These are phyloP conservation scores for Aphidius gifuensis DNA, from an alignment of 1,140 invertebrate genomes.

Conservation along the genomic window DNA sequence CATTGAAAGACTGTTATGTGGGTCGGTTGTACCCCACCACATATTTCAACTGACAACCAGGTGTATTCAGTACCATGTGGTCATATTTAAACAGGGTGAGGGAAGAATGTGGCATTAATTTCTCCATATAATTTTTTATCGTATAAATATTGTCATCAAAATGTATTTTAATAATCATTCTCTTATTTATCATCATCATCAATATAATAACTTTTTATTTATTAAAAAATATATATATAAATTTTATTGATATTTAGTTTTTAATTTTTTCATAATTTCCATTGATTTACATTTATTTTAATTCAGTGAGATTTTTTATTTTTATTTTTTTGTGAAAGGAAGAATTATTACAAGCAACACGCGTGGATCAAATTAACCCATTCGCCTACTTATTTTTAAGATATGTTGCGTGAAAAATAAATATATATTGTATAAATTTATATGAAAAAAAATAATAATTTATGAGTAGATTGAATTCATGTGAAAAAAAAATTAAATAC, in stretches of 20 bases:
- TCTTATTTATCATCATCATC: too few species aligned
- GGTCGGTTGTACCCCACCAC: constrained; percentile 51
- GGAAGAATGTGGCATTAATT: constrained; percentile 8
- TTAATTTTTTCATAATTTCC: too few species aligned
- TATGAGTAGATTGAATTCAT: too few species aligned
- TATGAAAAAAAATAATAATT: not conserved
- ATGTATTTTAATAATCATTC: too few species aligned
- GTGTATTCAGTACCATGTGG: constrained; percentile 21
- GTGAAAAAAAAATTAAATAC: too few species aligned
- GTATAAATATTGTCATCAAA: too few species aligned
- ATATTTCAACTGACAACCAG: too few species aligned
- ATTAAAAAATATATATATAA: too few species aligned
- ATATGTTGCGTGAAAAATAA: not conserved
- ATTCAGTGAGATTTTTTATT: too few species aligned
- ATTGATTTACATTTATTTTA: too few species aligned
- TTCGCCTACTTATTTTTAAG: constrained; percentile 14
- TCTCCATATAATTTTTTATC: not conserved
- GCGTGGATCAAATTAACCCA: constrained; percentile 23
- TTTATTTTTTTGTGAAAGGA: constrained; percentile 6
- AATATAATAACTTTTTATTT: too few species aligned
- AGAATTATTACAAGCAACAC: not conserved
- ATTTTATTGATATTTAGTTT: too few species aligned
- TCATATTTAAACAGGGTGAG: constrained; percentile 14
- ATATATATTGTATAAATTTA: not conserved
- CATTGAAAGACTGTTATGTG: constrained; percentile 51